These are phyloP conservation scores for Neopipo cinnamomea DNA, from an alignment of 2,113 vertebrate genomes.

Conservation along the genomic window DNA sequence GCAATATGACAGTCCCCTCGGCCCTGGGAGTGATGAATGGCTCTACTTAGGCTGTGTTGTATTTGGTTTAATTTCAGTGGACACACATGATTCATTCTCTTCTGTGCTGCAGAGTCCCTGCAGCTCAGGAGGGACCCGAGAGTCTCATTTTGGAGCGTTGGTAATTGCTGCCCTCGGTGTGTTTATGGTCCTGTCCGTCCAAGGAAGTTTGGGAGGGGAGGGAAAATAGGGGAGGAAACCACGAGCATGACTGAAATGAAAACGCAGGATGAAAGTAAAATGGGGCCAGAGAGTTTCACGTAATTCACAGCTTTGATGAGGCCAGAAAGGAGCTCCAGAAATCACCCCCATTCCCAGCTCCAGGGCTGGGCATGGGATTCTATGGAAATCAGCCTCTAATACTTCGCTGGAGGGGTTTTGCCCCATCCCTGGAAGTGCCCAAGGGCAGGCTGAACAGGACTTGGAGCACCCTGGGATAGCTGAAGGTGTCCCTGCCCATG, in stretches of 20 bases:
- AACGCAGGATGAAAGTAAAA: not conserved
- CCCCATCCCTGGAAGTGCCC: not conserved
- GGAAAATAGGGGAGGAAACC: not conserved
- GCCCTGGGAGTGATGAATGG: slow-evolving; percentile 44
- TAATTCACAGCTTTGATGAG: not conserved
- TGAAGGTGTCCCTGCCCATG: not conserved
- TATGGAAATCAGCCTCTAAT: not conserved
- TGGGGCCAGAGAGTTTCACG: not conserved
- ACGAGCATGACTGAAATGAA: not conserved
- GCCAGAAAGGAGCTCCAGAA: not conserved
- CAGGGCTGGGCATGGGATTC: not conserved
- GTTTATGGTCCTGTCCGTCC: not conserved
- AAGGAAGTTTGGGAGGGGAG: rapidly evolving
- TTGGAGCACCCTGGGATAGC: not conserved
- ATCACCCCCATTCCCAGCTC: not conserved
- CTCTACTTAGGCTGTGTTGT: slow-evolving; percentile 6
- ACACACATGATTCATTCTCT: slow-evolving; percentile 11
- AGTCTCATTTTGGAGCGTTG: not conserved
- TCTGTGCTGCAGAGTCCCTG: slow-evolving; percentile 10
- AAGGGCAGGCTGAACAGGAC: not conserved
- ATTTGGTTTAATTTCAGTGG: slow-evolving; percentile 44
- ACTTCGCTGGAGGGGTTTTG: not conserved
- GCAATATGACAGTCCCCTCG: not conserved
- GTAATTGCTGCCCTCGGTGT: not conserved
- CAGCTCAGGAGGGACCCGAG: not conserved